Conservation (phyloP, 2,888 invertebrate species). For the Tetranychus truncatus region DNA sequence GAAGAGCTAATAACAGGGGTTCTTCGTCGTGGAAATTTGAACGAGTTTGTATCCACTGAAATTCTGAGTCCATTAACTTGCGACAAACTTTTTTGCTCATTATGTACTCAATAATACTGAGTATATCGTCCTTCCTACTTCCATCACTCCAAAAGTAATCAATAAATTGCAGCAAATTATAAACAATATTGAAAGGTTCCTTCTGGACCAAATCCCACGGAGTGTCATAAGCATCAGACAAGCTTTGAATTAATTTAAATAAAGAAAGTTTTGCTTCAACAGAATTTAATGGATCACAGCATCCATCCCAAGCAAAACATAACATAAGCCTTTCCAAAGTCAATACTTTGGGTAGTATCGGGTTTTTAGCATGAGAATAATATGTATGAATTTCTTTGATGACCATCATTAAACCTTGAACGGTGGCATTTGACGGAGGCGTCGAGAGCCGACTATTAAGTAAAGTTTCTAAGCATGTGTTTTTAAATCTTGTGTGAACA, state of each 20-base stretch:
- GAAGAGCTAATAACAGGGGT: neutral
- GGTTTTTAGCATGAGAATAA: too few relatives aligned
- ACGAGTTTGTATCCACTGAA: neutral
- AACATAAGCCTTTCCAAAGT: neutral
- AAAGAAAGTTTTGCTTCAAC: neutral
- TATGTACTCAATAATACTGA: neutral
- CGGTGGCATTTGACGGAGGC: too few relatives aligned
- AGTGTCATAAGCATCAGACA: neutral
- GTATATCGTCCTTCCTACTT: neutral
- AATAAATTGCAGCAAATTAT: neutral
- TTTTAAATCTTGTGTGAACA: neutral
- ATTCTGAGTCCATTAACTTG: neutral
- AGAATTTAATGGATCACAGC: neutral
- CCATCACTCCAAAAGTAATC: neutral
- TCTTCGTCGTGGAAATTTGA: neutral
- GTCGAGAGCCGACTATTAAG: too few relatives aligned
- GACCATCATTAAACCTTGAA: too few relatives aligned
- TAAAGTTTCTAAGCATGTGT: neutral
- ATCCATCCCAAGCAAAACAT: neutral
- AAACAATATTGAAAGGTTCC: neutral
- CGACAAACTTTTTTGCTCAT: neutral
- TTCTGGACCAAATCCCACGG: neutral
- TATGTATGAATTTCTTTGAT: too few relatives aligned
- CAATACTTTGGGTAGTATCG: too few relatives aligned
- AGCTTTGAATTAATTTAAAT: neutral